Evolutionary conservation across 2,113 vertebrate genomes (phyloP).

Genomic region (Argyrosomus japonicus): DNA sequence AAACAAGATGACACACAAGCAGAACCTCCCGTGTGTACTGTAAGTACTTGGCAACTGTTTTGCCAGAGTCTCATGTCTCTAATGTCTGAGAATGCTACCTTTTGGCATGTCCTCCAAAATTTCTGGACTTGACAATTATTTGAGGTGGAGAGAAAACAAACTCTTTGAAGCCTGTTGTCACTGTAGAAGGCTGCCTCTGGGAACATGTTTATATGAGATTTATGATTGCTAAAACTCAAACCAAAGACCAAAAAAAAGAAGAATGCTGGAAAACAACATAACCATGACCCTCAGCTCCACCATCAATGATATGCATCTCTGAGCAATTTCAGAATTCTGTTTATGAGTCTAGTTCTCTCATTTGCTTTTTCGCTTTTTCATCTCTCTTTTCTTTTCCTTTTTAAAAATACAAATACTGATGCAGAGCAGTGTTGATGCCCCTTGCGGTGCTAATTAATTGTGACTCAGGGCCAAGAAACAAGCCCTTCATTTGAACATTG

Average conservation of each 20-base stretch:
- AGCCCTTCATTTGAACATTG: constrained; percentile 63
- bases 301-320: constrained; percentile 13
- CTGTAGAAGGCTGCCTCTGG: constrained; percentile 1
- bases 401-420: constrained; percentile 17
- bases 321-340: constrained; percentile 43
- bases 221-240: constrained; percentile 2
- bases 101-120: background rate
- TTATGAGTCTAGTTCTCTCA: constrained; percentile 20
- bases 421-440: constrained; percentile 39
- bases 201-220: background rate
- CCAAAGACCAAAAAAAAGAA: constrained; percentile 22
- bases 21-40: constrained; percentile 1
- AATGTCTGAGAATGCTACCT: constrained; percentile 3
- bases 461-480: constrained; percentile 75
- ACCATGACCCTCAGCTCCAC: constrained; percentile 18
- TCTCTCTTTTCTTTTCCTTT: constrained; percentile 25
- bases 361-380: constrained; percentile 32
- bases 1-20: background rate
- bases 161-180: constrained; percentile 15
- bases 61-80: background rate
- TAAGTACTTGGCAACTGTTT: background rate
- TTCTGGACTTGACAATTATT: constrained; percentile 32
- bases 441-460: constrained; percentile 77
- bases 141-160: constrained; percentile 23
- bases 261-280: constrained; percentile 19